Base-by-base conservation (phyloP, 1,140 invertebrate species). In the Streblospio benedicti region DNA sequence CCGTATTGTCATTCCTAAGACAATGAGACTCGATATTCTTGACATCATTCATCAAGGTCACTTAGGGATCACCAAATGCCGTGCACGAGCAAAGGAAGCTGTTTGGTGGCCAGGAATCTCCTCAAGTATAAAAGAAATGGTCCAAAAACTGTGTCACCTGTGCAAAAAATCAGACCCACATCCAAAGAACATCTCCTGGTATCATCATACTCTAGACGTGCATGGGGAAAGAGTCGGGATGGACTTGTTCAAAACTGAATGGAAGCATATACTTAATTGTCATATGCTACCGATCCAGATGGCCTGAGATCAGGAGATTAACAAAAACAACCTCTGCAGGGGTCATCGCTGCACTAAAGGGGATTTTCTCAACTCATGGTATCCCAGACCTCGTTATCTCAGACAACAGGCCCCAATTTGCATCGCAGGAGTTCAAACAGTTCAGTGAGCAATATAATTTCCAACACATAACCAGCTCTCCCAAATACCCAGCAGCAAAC, bases 341-440 rank as follows among this genome's bases (percentile, higher is more conserved):
- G 20, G 38, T 25, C 2, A 56, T 56, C 32, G 30, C 35, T 5
- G 18, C 20, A 20, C 25, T 52, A 30, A 31, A 52, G 50, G 25
- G 23, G 20, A 52, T 52, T 20, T 51, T 60, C 43, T 49, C 60
- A 18, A 20, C 44, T 12, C 52, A 63, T 57, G 60, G 65, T 16
- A 60, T 63, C n/a, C 50, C 59, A 31, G 51, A 43, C 45, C 25
- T 49, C 31, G 20, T 59, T 9, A 60, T 51, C 12, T 41, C 28
- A 16, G 76, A 79, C 67, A 72, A 73, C 51, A 74, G 73, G 6
- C 68, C 74, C 4, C 71, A 75, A 30, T 79, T 72, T 62, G 50
- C 32, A 1, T 73, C 67, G 16, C 33, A 47, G 2, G 68, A 72
- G 57, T 80, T 80, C 66, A 64, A 61, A 56, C 55, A 65, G 4